phyloP scores from a whole-genome alignment of 2,888 invertebrate genomes.

The Sinelater perroti region DNA sequence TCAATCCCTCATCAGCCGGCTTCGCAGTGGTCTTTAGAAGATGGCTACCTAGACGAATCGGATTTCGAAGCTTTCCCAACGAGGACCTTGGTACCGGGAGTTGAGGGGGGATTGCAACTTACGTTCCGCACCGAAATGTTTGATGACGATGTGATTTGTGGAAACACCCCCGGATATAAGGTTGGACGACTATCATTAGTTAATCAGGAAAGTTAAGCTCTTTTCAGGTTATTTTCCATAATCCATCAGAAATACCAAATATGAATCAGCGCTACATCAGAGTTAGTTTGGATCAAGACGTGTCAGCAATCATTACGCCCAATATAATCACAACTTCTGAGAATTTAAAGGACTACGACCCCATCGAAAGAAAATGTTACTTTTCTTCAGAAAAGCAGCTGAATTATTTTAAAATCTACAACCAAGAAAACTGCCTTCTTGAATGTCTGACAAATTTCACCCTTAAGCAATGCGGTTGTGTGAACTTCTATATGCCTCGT shows the following conservation, averaged over 20 bases:
- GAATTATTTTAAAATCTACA: slow-evolving; percentile 45
- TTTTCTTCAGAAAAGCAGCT: slow-evolving; percentile 45
- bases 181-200: slow-evolving; percentile 4
- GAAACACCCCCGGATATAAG: slow-evolving; percentile 22
- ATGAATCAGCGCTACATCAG: slow-evolving; percentile 42
- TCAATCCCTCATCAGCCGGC: not conserved
- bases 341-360: slow-evolving; percentile 40
- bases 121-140: slow-evolving; percentile 66
- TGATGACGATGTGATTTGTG: slow-evolving; percentile 75
- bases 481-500: slow-evolving; percentile 48
- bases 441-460: slow-evolving; percentile 49
- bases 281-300: slow-evolving; percentile 43
- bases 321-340: slow-evolving; percentile 46
- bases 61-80: slow-evolving; percentile 73
- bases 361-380: slow-evolving; percentile 45
- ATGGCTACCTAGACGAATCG: slow-evolving; percentile 65
- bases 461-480: slow-evolving; percentile 43
- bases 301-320: slow-evolving; percentile 42
- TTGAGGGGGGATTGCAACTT: slow-evolving; percentile 72
- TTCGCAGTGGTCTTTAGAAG: slow-evolving; percentile 70
- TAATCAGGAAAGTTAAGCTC: not conserved
- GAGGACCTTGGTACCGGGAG: slow-evolving; percentile 73
- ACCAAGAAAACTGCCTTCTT: slow-evolving; percentile 46
- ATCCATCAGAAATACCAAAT: slow-evolving; percentile 50
- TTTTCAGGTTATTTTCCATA: slow-evolving; percentile 50